phyloP scores from a whole-genome alignment of 2,797 vertebrate species.

The Gallirallus australis region DNA sequence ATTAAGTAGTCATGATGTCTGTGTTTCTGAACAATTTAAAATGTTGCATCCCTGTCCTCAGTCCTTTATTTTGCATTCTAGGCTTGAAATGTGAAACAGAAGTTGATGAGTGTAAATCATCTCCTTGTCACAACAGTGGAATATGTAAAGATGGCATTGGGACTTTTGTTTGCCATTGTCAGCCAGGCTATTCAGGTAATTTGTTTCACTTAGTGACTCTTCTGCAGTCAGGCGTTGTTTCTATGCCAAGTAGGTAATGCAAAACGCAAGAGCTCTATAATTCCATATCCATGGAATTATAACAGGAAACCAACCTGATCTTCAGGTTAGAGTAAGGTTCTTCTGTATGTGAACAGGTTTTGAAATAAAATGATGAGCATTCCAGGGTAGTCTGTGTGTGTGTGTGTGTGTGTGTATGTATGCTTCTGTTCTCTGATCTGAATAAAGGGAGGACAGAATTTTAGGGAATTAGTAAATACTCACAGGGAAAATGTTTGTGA shows the following conservation, averaged over 20 bases:
- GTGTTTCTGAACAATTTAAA: background rate
- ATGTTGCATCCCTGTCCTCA: background rate
- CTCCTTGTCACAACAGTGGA: conserved; percentile 90
- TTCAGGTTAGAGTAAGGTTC: background rate
- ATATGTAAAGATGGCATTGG: conserved; percentile 88
- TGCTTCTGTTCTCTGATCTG: background rate
- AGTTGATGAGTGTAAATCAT: conserved; percentile 91
- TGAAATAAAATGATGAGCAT: background rate
- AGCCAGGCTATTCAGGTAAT: conserved; percentile 89
- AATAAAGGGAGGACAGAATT: background rate
- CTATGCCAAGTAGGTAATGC: background rate
- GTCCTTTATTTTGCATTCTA: conserved; percentile 72
- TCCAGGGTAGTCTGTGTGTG: background rate
- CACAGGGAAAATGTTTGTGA: background rate
- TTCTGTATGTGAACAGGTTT: background rate
- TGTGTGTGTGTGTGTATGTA: background rate
- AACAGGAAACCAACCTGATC: background rate
- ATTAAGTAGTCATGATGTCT: background rate
- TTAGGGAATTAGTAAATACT: background rate
- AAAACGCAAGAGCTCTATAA: background rate
- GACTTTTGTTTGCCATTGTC: conserved; percentile 90
- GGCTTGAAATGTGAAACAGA: conserved; percentile 95
- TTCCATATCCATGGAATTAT: background rate
- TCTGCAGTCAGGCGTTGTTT: background rate
- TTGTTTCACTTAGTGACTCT: background rate